Base-by-base conservation (phyloP, 2,113 vertebrate genomes). In the Aldabrachelys gigantea region DNA sequence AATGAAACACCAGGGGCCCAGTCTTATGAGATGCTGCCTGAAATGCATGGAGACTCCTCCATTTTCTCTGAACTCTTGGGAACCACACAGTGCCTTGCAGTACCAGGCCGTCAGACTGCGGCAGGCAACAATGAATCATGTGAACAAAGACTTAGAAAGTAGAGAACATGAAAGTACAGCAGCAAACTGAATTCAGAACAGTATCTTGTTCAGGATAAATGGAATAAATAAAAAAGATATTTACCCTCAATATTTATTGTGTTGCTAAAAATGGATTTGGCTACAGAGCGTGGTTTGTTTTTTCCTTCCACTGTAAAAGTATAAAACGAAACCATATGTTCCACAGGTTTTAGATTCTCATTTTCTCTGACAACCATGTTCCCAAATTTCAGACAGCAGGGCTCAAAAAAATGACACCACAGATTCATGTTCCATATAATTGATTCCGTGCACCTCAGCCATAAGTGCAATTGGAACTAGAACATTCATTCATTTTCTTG, bases 71-170 rank as follows among this genome's bases (percentile, higher is more conserved):
- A 97, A 95, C 87, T 91, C 81, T 79, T 59, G 22, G 11, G 44
- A 94, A 56, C 53, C 85, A 76, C 54, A 44, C 57, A 50, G 65
- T 89, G 91, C 31, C 79, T 94, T 87, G 96, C 93, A 95, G 88
- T 91, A 82, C 92, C 92, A 92, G 96, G 91, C 84, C 84, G 35
- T 95, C 79, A 90, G 79, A 56, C 27, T 65, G 1, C 17, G 75
- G 92, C 19, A 96, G 84, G 87, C 93, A 96, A 93, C 85, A 91
- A 94, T 94, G 94, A 97, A 85, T 97, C 95, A 97, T 13, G 78
- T 4, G 81, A 87, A 87, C 81, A 95, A 93, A 90, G 79, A 50
- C 54, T 24, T 59, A 89, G 38, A 89, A 89, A 85, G 89, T 19
- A 96, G 80, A 94, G 89, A 29, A 81, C 50, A 92, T 50, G 47